phyloP scores from a whole-genome alignment of 2,888 invertebrate species.

The Caenorhabditis macrosperma region DNA sequence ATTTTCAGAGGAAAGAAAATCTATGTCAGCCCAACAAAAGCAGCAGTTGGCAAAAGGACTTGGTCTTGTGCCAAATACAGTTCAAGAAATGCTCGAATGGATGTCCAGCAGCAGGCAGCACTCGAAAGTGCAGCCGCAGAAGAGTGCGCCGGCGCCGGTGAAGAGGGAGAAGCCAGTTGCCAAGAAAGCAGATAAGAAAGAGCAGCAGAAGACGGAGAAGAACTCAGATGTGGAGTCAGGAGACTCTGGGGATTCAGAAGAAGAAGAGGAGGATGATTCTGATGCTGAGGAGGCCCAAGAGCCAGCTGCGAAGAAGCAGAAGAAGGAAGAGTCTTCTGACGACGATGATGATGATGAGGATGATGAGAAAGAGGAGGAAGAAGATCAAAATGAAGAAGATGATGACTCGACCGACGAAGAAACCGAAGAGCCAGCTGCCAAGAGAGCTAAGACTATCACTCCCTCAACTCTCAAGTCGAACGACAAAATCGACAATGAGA shows the following conservation, averaged over 20 bases:
- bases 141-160: neutral
- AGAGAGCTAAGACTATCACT: slow-evolving; percentile 19
- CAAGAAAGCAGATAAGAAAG: neutral
- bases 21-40: slow-evolving; percentile 61
- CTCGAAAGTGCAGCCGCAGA: slow-evolving; percentile 50
- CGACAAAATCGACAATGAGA: slow-evolving; percentile 61
- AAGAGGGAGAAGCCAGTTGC: slow-evolving; percentile 29
- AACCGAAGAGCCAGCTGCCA: slow-evolving; percentile 34
- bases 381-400: slow-evolving; percentile 19
- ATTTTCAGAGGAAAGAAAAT: slow-evolving; percentile 63
- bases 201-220: neutral
- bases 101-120: slow-evolving; percentile 49
- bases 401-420: slow-evolving; percentile 57
- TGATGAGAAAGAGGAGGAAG: slow-evolving; percentile 17
- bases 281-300: slow-evolving; percentile 20
- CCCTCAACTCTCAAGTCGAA: slow-evolving; percentile 40
- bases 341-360: slow-evolving; percentile 14
- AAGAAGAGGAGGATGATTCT: slow-evolving; percentile 27
- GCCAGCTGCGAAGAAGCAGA: neutral
- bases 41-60: slow-evolving; percentile 65
- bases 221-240: slow-evolving; percentile 31
- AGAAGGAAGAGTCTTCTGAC: slow-evolving; percentile 14
- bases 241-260: slow-evolving; percentile 11
- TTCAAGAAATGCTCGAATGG: slow-evolving; percentile 66
- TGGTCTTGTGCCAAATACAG: slow-evolving; percentile 65